Evolutionary conservation across 2,113 vertebrate species (phyloP), one percentile per base, ranked within the genome.

Genomic region (Euleptes europaea): DNA sequence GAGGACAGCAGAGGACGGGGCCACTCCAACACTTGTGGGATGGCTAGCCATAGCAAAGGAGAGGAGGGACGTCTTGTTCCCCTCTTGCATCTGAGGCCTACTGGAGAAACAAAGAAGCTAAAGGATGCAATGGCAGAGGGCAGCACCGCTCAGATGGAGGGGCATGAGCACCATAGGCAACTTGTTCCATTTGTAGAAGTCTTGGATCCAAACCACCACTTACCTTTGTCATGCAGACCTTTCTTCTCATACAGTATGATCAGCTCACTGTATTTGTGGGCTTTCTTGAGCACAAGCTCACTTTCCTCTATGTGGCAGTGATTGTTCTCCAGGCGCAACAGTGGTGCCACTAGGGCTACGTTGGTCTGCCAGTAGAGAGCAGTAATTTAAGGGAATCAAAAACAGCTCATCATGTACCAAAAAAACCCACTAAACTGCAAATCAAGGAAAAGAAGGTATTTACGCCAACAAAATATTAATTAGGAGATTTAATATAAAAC

Each of bases 171-270:
- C 9, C 5, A 23, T 9, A 23, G 23, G 23, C 4, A 63, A 63
- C 60, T 28, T 63, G 60, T 11, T 10, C 60, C 26, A 63, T 6
- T 2, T 23, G 23, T 60, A 26, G 57, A 63, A 63, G 26, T 26
- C 60, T 63, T 28, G 26, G 60, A 28, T 23, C 23, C 60, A 63
- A 63, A 63, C 76, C 82, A 10, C 8, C 1, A 73, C 82, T 81
- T 87, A 99, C 99, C 99, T 96, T 99, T 99, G 94, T 97, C 98
- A 54, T 99, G 99, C 76, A 99, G 96, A 38, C 98, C 99, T 90
- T 99, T 99, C 94, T 99, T 99, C 95, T 99, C 98, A 21, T 99
- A 99, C 4, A 99, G 97, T 93, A 99, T 99, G 66, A 99, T 99
- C 90, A 99, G 97, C 85, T 99, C 98, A 26, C 98, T 99, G 17